These are phyloP conservation scores for Motacilla alba DNA, from an alignment of 2,113 vertebrate genomes.

Conservation along the genomic window DNA sequence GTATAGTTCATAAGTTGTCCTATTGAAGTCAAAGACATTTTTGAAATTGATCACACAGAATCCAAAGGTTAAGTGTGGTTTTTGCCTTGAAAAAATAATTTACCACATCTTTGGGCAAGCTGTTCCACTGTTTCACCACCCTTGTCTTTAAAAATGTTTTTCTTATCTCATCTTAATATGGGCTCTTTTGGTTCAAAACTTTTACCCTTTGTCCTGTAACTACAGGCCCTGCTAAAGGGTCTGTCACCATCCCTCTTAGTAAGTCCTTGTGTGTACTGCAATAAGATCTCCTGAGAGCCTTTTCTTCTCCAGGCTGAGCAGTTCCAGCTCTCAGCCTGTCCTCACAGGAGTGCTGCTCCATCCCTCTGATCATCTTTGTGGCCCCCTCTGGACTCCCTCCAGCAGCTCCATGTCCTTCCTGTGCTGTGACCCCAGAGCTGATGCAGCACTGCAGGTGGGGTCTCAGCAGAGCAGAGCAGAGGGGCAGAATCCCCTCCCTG, in stretches of 20 bases:
- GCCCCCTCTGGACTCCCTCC: rapidly evolving
- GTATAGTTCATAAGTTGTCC: neutral
- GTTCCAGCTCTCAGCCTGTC: neutral
- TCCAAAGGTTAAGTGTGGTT: rapidly evolving
- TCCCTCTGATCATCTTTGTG: neutral
- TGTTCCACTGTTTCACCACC: neutral
- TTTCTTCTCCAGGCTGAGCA: neutral
- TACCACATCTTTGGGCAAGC: neutral
- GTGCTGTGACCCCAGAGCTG: neutral
- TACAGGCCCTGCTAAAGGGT: neutral
- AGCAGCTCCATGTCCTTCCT: neutral
- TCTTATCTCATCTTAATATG: neutral
- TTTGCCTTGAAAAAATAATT: neutral
- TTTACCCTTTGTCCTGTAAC: neutral
- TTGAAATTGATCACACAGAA: neutral
- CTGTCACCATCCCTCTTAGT: neutral
- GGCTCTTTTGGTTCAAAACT: neutral
- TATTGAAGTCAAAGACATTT: neutral
- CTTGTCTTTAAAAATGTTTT: neutral
- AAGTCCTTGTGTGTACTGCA: neutral
- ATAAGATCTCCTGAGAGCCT: neutral
- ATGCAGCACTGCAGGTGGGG: neutral
- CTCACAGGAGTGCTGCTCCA: neutral
- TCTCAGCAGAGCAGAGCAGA: neutral
- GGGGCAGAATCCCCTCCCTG: neutral